A percentile compares a stretch with the other conserved stretches of the same genome.
phyloP scores from a whole-genome alignment of 2,113 vertebrate species.

The Poecile atricapillus region DNA sequence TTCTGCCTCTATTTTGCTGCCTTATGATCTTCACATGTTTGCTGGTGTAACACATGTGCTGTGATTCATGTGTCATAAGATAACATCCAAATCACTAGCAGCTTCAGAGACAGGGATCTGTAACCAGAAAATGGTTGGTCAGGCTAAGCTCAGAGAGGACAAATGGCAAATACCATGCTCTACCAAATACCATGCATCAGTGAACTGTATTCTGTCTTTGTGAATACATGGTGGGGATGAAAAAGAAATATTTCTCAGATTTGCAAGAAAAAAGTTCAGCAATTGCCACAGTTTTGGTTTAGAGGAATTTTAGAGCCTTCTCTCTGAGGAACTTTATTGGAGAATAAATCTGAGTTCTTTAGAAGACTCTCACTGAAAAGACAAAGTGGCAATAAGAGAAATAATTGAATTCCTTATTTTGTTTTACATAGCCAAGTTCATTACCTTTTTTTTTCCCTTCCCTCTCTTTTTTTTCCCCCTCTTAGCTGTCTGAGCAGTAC shows the following conservation, averaged over 20 bases:
- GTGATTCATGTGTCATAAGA: background rate
- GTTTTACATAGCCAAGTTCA: slow-evolving; percentile 72
- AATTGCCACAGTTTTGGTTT: background rate
- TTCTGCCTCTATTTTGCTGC: background rate
- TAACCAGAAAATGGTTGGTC: background rate
- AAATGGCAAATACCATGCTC: background rate
- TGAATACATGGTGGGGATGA: background rate
- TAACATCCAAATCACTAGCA: background rate
- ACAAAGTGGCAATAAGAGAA: slow-evolving; percentile 23
- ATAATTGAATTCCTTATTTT: slow-evolving; percentile 68
- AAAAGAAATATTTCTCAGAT: background rate
- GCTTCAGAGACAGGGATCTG: background rate
- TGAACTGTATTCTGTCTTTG: background rate
- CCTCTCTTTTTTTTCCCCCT: background rate
- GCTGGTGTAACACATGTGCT: background rate
- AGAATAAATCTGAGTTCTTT: slow-evolving; percentile 13
- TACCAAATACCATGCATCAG: background rate
- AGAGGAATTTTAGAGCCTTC: background rate
- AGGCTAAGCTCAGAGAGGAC: background rate
- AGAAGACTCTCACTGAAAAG: background rate
- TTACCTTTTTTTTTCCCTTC: slow-evolving; percentile 41
- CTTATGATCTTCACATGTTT: background rate
- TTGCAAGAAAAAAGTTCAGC: background rate
- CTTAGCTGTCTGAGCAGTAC: slow-evolving; percentile 69
- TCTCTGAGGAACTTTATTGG: background rate